phyloP scores from a whole-genome alignment of 2,888 invertebrate species.

The Parnassius apollo region DNA sequence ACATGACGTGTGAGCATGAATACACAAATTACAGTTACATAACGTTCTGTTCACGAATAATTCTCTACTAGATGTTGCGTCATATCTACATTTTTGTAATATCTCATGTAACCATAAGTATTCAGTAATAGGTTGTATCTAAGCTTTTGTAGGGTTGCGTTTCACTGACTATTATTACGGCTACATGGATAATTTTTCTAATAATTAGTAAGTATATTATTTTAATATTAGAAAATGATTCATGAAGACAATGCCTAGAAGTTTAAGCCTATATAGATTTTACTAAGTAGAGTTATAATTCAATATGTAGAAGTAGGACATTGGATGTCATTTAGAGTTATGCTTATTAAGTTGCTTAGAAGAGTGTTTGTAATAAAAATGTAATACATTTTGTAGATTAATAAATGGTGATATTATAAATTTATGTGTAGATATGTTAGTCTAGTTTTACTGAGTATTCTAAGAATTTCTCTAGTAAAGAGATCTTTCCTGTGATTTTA shows the following conservation, averaged over 20 bases:
- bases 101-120: slow-evolving; percentile 58
- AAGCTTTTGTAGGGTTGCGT: slow-evolving; percentile 49
- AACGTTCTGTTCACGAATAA: slow-evolving; percentile 40
- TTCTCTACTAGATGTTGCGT: slow-evolving; percentile 50
- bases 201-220: neutral
- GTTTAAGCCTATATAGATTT: slow-evolving; percentile 55
- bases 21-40: slow-evolving; percentile 35
- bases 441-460: slow-evolving; percentile 40
- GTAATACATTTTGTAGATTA: slow-evolving; percentile 39
- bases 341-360: slow-evolving; percentile 22
- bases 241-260: slow-evolving; percentile 53
- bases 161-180: slow-evolving; percentile 40
- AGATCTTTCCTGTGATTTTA: slow-evolving; percentile 75
- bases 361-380: slow-evolving; percentile 15
- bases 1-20: slow-evolving; percentile 30
- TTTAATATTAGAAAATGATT: slow-evolving; percentile 45
- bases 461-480: slow-evolving; percentile 61
- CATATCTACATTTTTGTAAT: slow-evolving; percentile 40
- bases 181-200: slow-evolving; percentile 23
- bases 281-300: slow-evolving; percentile 3
- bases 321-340: slow-evolving; percentile 28
- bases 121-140: slow-evolving; percentile 57
- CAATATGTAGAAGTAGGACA: slow-evolving; percentile 5
- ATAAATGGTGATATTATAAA: slow-evolving; percentile 65
- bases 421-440: slow-evolving; percentile 44